Evolutionary conservation across 1,140 invertebrate species (phyloP).

Genomic region (Meloidogyne hapla): DNA sequence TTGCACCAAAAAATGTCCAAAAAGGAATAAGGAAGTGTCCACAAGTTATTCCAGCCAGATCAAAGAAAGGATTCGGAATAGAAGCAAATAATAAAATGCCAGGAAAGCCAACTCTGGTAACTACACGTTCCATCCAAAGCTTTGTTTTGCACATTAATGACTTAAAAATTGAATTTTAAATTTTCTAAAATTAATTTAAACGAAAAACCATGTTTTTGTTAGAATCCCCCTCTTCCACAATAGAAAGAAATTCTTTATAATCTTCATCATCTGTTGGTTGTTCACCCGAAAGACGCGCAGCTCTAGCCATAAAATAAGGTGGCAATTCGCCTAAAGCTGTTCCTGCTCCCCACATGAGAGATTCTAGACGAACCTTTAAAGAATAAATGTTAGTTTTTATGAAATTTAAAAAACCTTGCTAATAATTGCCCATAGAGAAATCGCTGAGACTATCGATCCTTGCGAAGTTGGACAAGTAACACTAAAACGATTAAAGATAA

Average conservation of each 20-base stretch:
- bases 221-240: constrained; percentile 31
- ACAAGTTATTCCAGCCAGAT: constrained; percentile 95
- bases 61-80: constrained; percentile 95
- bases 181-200: neutral
- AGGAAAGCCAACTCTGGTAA: constrained; percentile 91
- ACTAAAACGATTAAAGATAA: constrained; percentile 54
- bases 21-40: constrained; percentile 98
- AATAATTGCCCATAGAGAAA: constrained; percentile 82
- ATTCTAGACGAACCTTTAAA: constrained; percentile 79
- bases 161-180: constrained; percentile 62
- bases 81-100: constrained; percentile 96
- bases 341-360: constrained; percentile 93
- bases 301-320: constrained; percentile 92
- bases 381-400: too few species aligned
- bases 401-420: constrained; percentile 71
- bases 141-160: constrained; percentile 78
- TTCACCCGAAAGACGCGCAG: constrained; percentile 66
- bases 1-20: constrained; percentile 99
- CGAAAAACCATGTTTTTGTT: constrained; percentile 40
- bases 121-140: constrained; percentile 82
- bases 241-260: constrained; percentile 56
- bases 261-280: constrained; percentile 63
- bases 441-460: constrained; percentile 17
- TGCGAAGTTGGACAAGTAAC: constrained; percentile 66
- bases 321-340: constrained; percentile 95